Evolutionary conservation across 2,797 vertebrate genomes (phyloP), one percentile per base, ranked within the genome.

Genomic region (Glossophaga mutica): DNA sequence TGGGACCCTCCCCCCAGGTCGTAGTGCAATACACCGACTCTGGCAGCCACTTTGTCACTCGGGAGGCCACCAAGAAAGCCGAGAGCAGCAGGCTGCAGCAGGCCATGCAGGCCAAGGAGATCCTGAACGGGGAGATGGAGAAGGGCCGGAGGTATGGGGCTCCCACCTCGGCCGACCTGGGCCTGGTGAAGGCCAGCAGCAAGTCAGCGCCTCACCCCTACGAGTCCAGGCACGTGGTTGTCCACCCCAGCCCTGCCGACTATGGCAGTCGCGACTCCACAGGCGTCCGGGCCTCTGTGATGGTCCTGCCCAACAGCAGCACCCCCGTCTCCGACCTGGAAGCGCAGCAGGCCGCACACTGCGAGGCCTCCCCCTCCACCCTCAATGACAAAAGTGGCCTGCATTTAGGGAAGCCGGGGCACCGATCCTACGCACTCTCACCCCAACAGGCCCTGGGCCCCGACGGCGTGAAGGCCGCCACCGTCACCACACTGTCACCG

Each of bases 101-200:
- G 91, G 99, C 99, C 5, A 97, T 98, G 77, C 99, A 98, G 92
- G 97, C 98, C 95, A 99, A 99, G 98, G 99, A 99, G 98, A 98
- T 99, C 79, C 98, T 99, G 96, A 99, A 99, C 0, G 99, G 99
- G 0, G 99, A 99, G 98, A 98, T 99, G 97, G 99, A 99, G 95
- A 99, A 99, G 98, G 98, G 98, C 79, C 98, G 99, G 96, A 97
- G 99, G 87, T 99, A 98, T 0, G 98, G 98, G 70, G 95, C 98
- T 34, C 98, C 98, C 0, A 90, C 98, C 78, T 97, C 98, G 0
- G 97, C 98, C 0, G 99, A 99, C 78, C 84, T 98, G 96, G 98
- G 98, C 87, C 97, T 99, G 52, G 97, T 98, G 79, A 99, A 99
- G 98, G 98, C 98, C 95, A 97, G 98, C 98, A 97, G 98, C 98